Percentiles rank a stretch among this genome's conserved stretches.
These are phyloP conservation scores for Trimorus sp. DNA, from an alignment of 2,888 invertebrate genomes.

Conservation along the genomic window DNA sequence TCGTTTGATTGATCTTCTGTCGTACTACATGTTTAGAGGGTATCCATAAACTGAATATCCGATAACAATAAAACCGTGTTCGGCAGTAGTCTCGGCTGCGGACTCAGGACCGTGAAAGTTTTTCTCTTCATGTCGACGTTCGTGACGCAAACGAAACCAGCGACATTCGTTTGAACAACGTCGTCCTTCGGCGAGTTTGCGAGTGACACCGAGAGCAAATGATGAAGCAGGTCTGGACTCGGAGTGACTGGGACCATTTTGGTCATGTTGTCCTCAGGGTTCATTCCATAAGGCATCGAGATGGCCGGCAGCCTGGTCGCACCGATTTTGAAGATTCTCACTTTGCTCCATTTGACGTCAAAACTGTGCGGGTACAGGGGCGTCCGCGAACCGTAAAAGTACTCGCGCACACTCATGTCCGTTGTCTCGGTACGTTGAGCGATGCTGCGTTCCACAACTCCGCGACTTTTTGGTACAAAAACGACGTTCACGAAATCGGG, in stretches of 20 bases:
- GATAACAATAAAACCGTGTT: conserved; percentile 93
- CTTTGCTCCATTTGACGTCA: conserved; percentile 94
- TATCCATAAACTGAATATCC: conserved; percentile 96
- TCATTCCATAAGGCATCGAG: conserved; percentile 98
- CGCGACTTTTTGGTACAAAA: conserved; percentile 97
- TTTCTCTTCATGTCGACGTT: conserved; percentile 94
- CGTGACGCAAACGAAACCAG: conserved; percentile 96
- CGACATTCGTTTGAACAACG: conserved; percentile 92
- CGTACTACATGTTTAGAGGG: neutral
- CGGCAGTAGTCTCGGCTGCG: conserved; percentile 96
- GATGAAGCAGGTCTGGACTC: conserved; percentile 90
- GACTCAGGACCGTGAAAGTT: conserved; percentile 93
- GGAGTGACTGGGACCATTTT: conserved; percentile 92
- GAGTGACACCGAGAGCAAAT: conserved; percentile 94
- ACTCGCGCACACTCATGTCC: conserved; percentile 93
- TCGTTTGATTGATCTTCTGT: no score
- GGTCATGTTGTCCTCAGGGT: conserved; percentile 93
- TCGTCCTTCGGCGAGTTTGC: conserved; percentile 92
- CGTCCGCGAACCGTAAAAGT: conserved; percentile 94
- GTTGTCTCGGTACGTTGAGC: conserved; percentile 88
- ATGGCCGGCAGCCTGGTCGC: conserved; percentile 96
- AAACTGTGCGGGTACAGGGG: conserved; percentile 96
- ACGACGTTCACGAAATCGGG: conserved; percentile 96
- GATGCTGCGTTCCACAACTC: conserved; percentile 94
- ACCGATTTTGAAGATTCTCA: conserved; percentile 96